Base-by-base conservation (phyloP, 2,113 vertebrate genomes). In the Danionella cerebrum region DNA sequence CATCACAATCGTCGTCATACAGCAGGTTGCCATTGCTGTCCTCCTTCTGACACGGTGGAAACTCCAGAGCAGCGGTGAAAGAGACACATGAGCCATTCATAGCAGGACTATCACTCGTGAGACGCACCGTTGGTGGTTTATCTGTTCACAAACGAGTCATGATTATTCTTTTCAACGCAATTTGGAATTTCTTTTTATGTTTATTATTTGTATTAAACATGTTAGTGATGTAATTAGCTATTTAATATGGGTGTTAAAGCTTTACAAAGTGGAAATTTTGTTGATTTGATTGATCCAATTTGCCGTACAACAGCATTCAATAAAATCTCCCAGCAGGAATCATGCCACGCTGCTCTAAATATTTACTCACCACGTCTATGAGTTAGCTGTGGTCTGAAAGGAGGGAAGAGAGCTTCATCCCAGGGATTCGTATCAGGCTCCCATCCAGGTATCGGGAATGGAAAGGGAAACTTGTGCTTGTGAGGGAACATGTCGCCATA, bases 21-120 rank as follows among this genome's bases (percentile, higher is more conserved):
- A 95, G 65, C 2, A 94, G 87, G 55, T 90, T 85, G 35, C 93
- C 91, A 1, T 79, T 78, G 0, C 77, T 72, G 7, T 92, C 90
- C 78, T 94, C 94, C 66, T 84, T 89, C 80, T 93, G 93, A 71
- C 94, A 97, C 4, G 83, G 89, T 24, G 94, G 91, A 54, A 93
- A 87, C 73, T 90, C 84, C 48, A 98, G 87, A 44, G 77, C 91
- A n/a, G 91, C 93, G 2, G 64, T 81, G 78, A 98, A 98, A 0
- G 88, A 86, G 55, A 98, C 38, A 0, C 78, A 76, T 27, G 95
- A 96, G 67, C 94, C 95, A 11, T 92, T 86, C 24, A 98, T 86
- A 0, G 93, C 93, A 0, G 95, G 96, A n/a, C 93, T 91, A 58
- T 97, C 90, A 35, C 86, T 94, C 68, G 88, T 91, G 80, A 98